Evolutionary conservation across 2,888 invertebrate genomes (phyloP).

Genomic region (Hyposoter didymator): DNA sequence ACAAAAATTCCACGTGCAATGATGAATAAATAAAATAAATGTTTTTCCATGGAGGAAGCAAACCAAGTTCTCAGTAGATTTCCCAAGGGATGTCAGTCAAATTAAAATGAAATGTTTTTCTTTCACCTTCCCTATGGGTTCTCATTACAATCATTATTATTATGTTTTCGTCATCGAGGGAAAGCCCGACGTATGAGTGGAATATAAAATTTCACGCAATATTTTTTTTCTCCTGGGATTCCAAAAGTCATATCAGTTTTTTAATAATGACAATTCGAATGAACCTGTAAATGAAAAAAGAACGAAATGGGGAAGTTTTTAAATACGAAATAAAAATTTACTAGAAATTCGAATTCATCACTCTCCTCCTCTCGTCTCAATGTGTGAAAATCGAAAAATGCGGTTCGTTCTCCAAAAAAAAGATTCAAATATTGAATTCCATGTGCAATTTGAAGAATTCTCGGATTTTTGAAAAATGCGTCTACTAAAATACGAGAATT

Average conservation of each 20-base stretch:
- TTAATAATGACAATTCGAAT: slow-evolving; percentile 73
- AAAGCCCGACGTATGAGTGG: not conserved
- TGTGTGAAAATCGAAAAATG: too few species aligned
- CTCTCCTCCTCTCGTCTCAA: not conserved
- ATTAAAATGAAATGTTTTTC: slow-evolving; percentile 34
- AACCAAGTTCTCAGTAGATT: slow-evolving; percentile 20
- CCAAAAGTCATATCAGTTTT: slow-evolving; percentile 71
- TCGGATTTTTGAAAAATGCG: too few species aligned
- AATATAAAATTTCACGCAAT: slow-evolving; percentile 51
- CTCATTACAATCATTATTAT: slow-evolving; percentile 2
- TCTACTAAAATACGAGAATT: too few species aligned
- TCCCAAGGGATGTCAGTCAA: slow-evolving; percentile 32
- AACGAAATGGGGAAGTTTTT: not conserved
- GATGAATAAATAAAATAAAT: slow-evolving; percentile 4
- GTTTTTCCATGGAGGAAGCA: not conserved
- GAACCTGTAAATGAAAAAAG: not conserved
- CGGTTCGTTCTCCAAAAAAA: too few species aligned
- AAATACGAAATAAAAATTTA: not conserved
- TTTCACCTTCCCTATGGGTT: slow-evolving; percentile 1
- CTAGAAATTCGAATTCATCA: not conserved
- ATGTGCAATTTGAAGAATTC: too few species aligned
- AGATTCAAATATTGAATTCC: too few species aligned
- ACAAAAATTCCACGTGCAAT: not conserved
- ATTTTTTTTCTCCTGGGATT: slow-evolving; percentile 53
- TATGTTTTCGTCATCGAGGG: slow-evolving; percentile 6